These are phyloP conservation scores for Thripadectes ignobilis DNA, from an alignment of 2,797 vertebrate genomes.

Conservation along the genomic window DNA sequence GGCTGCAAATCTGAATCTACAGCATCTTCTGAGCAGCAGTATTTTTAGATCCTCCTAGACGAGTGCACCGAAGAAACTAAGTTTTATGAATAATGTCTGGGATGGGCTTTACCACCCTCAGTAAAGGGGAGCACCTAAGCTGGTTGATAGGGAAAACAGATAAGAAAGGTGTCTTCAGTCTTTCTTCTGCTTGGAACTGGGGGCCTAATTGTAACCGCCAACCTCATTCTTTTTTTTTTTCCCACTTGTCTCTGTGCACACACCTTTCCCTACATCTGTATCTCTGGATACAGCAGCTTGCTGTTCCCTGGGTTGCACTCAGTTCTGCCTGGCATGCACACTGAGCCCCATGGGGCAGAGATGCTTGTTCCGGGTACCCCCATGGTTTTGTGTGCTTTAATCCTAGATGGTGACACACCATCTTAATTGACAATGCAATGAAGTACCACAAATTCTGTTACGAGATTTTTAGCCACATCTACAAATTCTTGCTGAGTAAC, in stretches of 20 bases:
- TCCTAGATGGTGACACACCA: background rate
- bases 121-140: background rate
- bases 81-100: background rate
- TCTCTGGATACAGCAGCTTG: background rate
- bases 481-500: background rate
- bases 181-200: background rate
- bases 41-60: background rate
- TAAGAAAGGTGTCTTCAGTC: background rate
- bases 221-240: accelerated
- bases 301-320: background rate
- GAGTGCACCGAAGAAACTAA: background rate
- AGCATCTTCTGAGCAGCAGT: background rate
- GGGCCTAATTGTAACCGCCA: background rate
- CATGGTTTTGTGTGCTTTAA: background rate
- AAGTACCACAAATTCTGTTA: background rate
- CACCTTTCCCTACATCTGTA: background rate
- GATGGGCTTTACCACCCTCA: background rate
- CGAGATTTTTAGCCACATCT: background rate
- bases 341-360: background rate
- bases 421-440: background rate
- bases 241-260: accelerated
- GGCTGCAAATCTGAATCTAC: background rate
- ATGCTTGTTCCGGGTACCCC: background rate
- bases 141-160: background rate
- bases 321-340: background rate